Conservation (phyloP, 2,113 vertebrate species). For the Prochilodus magdalenae region DNA sequence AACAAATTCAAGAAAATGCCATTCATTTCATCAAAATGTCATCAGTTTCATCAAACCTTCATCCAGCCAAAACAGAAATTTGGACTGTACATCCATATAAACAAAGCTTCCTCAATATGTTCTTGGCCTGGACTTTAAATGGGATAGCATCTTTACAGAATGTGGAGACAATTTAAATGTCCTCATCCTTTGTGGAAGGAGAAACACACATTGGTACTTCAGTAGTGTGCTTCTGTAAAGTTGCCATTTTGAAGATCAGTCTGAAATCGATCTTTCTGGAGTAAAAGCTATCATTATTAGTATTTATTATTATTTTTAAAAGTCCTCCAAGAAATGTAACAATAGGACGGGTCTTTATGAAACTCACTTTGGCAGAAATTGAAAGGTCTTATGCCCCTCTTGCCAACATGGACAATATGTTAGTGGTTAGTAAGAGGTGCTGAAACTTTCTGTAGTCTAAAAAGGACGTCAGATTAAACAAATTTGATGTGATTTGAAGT, state of each 20-base stretch:
- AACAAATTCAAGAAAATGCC: too few relatives aligned
- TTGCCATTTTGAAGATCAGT: background rate
- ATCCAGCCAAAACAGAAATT: background rate
- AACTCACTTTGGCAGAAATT: slow-evolving; percentile 66
- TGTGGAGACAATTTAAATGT: background rate
- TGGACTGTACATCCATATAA: background rate
- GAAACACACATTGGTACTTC: too few relatives aligned
- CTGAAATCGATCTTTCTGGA: background rate
- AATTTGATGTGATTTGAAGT: slow-evolving; percentile 81
- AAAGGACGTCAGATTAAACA: slow-evolving; percentile 82
- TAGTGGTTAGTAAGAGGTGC: slow-evolving; percentile 76
- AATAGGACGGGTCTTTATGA: slow-evolving; percentile 72
- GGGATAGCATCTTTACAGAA: background rate
- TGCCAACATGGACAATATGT: slow-evolving; percentile 64
- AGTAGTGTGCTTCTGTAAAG: too few relatives aligned
- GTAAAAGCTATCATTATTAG: background rate
- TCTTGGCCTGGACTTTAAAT: background rate
- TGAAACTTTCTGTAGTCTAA: slow-evolving; percentile 78
- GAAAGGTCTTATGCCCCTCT: slow-evolving; percentile 56
- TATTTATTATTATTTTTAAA: slow-evolving; percentile 55
- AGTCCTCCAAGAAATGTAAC: slow-evolving; percentile 56
- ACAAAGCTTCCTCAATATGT: background rate
- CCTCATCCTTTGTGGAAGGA: too few relatives aligned
- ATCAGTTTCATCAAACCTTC: too few relatives aligned
- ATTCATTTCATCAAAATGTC: too few relatives aligned